phyloP scores from a whole-genome alignment of 2,888 invertebrate genomes.

The Anarsia innoxiella region DNA sequence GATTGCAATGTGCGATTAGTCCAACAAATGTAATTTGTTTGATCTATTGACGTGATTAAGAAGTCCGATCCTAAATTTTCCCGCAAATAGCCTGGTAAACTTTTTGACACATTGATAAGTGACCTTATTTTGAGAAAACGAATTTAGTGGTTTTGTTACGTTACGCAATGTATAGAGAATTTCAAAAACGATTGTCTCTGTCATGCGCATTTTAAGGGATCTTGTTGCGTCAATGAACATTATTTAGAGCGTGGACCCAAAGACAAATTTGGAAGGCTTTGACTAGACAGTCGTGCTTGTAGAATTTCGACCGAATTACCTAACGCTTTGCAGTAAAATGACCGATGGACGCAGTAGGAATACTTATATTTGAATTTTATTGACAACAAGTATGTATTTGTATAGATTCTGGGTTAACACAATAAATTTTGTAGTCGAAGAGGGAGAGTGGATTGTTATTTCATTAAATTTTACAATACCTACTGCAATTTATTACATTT shows the following conservation, averaged over 20 bases:
- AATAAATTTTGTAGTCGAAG: too few species aligned
- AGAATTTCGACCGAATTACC: slow-evolving; percentile 37
- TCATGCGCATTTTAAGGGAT: slow-evolving; percentile 14
- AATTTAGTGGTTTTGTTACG: too few species aligned
- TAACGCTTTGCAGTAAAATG: slow-evolving; percentile 31
- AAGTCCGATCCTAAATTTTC: too few species aligned
- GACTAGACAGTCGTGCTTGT: slow-evolving; percentile 24
- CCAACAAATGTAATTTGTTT: too few species aligned
- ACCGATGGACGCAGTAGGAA: slow-evolving; percentile 34
- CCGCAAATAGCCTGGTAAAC: not conserved
- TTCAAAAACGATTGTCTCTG: slow-evolving; percentile 6
- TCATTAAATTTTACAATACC: slow-evolving; percentile 22
- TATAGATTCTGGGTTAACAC: too few species aligned
- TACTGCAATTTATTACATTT: slow-evolving; percentile 21
- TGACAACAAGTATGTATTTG: too few species aligned
- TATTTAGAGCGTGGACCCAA: slow-evolving; percentile 23
- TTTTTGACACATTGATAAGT: slow-evolving; percentile 17
- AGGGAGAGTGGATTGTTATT: too few species aligned
- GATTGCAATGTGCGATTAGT: slow-evolving; percentile 3
- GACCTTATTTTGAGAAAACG: slow-evolving; percentile 20
- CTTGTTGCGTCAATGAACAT: slow-evolving; percentile 33
- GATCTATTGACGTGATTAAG: too few species aligned
- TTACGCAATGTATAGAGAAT: slow-evolving; percentile 32
- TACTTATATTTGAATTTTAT: too few species aligned
- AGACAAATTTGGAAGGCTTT: slow-evolving; percentile 24